Conservation (phyloP, 2,797 vertebrate genomes). For the Morus bassanus region DNA sequence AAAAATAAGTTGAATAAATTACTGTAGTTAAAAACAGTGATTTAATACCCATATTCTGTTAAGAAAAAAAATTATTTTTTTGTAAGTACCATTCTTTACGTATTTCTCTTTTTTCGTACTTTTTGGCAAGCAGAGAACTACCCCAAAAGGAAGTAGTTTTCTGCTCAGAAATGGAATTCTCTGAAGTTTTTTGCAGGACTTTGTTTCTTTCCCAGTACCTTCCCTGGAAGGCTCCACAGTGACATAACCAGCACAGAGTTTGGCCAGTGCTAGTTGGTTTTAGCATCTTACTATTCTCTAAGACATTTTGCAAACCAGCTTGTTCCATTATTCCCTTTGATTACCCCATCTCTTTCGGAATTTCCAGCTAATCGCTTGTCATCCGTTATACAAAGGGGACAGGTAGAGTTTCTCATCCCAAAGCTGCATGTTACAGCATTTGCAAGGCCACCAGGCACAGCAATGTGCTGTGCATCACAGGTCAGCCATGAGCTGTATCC, state of each 20-base stretch:
- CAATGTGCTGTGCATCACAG: not conserved
- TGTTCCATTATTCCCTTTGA: not conserved
- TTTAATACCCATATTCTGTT: not conserved
- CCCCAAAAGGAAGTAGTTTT: not conserved
- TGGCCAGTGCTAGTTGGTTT: not conserved
- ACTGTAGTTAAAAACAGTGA: not conserved
- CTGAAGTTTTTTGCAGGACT: not conserved
- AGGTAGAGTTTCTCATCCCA: not conserved
- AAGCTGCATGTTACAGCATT: not conserved
- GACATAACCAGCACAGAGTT: accelerated
- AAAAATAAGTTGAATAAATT: slow-evolving; percentile 24
- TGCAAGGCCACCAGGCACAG: not conserved
- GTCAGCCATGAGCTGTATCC: not conserved
- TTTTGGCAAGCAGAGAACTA: not conserved
- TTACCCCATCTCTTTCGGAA: not conserved
- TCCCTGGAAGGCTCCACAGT: not conserved
- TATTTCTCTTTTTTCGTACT: not conserved
- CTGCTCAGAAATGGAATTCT: not conserved
- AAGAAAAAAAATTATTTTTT: not conserved
- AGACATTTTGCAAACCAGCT: not conserved
- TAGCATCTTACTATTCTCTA: not conserved
- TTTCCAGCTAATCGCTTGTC: not conserved
- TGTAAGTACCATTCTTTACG: not conserved
- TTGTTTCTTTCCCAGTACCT: not conserved
- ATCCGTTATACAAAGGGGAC: no score